Percentiles rank a stretch among this genome's conserved stretches.
Evolutionary conservation across 2,113 vertebrate genomes (phyloP).

Genomic region (Erythrolamprus reginae): DNA sequence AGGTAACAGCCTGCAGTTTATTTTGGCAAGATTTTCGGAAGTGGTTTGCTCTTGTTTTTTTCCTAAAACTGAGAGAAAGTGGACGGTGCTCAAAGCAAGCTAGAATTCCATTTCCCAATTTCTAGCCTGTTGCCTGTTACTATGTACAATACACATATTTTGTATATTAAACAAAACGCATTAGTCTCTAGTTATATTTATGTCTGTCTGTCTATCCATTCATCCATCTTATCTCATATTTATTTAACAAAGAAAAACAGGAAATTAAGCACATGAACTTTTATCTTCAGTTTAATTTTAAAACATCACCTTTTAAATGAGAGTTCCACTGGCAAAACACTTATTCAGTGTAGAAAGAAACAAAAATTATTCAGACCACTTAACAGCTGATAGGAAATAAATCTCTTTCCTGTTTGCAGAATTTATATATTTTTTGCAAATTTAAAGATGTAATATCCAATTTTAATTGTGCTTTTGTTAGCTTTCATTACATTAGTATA

Average conservation of each 20-base stretch:
- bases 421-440: neutral
- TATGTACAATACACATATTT: neutral
- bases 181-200: neutral
- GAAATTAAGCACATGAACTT: neutral
- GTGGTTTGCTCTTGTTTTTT: neutral
- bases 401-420: neutral
- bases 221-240: neutral
- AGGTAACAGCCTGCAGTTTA: neutral
- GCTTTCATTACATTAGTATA: neutral
- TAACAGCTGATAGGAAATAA: neutral
- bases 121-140: neutral
- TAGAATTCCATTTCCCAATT: neutral
- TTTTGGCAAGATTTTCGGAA: neutral
- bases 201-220: neutral
- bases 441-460: neutral
- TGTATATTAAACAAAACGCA: neutral
- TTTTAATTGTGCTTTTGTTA: neutral
- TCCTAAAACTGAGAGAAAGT: neutral
- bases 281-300: neutral
- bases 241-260: neutral
- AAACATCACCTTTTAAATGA: neutral
- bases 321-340: neutral
- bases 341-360: neutral
- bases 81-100: neutral
- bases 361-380: neutral